A percentile compares a stretch with the other conserved stretches of the same genome.
phyloP scores from a whole-genome alignment of 2,797 vertebrate species.

The Alosa sapidissima region DNA sequence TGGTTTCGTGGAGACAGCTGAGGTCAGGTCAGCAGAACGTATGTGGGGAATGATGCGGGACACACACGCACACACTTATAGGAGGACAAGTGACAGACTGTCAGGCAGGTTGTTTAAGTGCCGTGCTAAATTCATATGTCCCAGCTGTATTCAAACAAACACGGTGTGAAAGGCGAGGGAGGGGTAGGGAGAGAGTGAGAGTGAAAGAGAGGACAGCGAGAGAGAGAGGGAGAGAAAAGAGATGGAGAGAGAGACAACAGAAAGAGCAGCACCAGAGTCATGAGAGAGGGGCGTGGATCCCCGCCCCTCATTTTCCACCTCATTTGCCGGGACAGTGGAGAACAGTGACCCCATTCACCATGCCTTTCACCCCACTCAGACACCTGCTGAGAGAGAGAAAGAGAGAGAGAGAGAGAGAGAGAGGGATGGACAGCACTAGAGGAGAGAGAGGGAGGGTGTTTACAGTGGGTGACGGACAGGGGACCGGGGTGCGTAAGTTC shows the following conservation, averaged over 20 bases:
- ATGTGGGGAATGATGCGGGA: background rate
- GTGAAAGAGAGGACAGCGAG: conserved; percentile 36
- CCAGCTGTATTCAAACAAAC: conserved; percentile 79
- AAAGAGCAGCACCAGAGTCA: conserved; percentile 54
- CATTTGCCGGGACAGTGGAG: conserved; percentile 73
- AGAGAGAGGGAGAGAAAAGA: conserved; percentile 27
- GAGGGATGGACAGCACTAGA: background rate
- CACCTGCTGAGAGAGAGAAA: conserved; percentile 67
- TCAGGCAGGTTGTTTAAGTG: conserved; percentile 72
- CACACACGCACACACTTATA: background rate
- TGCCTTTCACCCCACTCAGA: conserved; percentile 68
- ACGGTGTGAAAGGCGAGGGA: conserved; percentile 34
- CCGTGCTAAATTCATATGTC: conserved; percentile 73
- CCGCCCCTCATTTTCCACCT: conserved; percentile 81
- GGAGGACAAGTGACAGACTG: conserved; percentile 20
- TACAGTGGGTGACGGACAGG: conserved; percentile 13
- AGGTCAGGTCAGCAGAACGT: conserved; percentile 54
- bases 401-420: background rate
- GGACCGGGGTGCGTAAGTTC: conserved; percentile 42
- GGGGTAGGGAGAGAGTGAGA: conserved; percentile 36
- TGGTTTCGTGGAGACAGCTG: conserved; percentile 51
- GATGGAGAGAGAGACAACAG: conserved; percentile 34
- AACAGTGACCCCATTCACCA: conserved; percentile 69
- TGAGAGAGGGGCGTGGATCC: conserved; percentile 62
- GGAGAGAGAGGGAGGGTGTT: conserved; percentile 48